Evolutionary conservation across 30 jellyfish, hydroid and myxozoan species (phyloP).

Genomic region (Cassiopea xamachana): DNA sequence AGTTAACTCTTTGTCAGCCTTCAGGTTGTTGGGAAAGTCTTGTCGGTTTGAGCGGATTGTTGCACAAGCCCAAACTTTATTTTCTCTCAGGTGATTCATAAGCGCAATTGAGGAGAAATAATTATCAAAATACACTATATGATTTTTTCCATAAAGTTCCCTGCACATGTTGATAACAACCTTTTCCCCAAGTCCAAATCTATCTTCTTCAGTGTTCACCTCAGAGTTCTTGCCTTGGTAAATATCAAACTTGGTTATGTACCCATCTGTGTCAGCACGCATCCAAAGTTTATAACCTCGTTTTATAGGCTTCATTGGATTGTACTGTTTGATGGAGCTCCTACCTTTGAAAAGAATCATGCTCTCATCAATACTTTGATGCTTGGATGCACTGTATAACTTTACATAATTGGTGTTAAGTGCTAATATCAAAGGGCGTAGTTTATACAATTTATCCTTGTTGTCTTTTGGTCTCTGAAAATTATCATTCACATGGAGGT

Average conservation of each 20-base stretch:
- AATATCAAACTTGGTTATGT: conserved; percentile 64
- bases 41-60: conserved; percentile 67
- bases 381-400: conserved; percentile 69
- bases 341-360: conserved; percentile 91
- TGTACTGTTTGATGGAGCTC: conserved; percentile 84
- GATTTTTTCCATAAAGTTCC: conserved; percentile 69
- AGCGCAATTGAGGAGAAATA: too few species aligned
- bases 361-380: conserved; percentile 78
- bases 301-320: conserved; percentile 86
- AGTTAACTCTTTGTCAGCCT: conserved; percentile 66
- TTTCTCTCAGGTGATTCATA: not conserved
- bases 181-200: conserved; percentile 71
- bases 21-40: conserved; percentile 45
- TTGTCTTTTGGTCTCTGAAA: conserved; percentile 56
- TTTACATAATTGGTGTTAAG: conserved; percentile 58
- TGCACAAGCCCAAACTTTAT: conserved; percentile 57
- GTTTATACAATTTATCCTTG: conserved; percentile 73
- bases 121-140: not conserved
- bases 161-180: conserved; percentile 64
- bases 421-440: conserved; percentile 73
- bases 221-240: conserved; percentile 76
- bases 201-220: conserved; percentile 20
- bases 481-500: conserved; percentile 68
- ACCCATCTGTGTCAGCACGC: conserved; percentile 85
- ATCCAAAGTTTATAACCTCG: conserved; percentile 85